Evolutionary conservation across 2,113 vertebrate species (phyloP).

Genomic region (Bubalus kerabau): DNA sequence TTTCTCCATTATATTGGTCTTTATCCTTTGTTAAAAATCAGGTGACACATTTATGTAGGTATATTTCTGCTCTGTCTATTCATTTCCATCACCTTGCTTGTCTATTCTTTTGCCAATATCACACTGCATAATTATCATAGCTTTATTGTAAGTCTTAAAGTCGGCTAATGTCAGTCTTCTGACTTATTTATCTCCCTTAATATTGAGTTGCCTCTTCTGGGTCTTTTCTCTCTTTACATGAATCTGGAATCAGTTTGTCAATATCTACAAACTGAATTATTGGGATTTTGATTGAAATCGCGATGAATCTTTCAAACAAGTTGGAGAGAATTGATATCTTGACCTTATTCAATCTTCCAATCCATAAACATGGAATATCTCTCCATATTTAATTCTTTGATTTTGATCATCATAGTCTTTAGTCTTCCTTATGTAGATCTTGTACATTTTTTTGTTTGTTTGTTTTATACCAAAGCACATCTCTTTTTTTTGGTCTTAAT

Average conservation of each 20-base stretch:
- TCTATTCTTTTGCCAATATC: background rate
- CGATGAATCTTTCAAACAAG: background rate
- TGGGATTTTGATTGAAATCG: background rate
- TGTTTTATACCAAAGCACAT: background rate
- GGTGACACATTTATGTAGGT: background rate
- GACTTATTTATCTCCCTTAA: background rate
- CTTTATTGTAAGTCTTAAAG: background rate
- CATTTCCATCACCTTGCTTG: background rate
- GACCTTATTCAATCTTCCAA: background rate
- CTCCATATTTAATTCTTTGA: background rate
- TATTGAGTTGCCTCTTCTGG: background rate
- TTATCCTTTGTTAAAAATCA: background rate
- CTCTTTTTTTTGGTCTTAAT: background rate
- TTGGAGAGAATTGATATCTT: background rate
- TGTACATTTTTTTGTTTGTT: background rate
- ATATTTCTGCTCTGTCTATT: background rate
- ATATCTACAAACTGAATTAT: background rate
- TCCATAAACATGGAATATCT: background rate
- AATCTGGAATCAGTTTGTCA: background rate
- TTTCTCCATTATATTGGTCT: background rate
- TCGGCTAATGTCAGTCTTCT: background rate
- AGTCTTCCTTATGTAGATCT: background rate
- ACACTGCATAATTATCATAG: background rate
- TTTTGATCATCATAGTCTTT: background rate
- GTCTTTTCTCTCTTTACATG: background rate